phyloP scores from a whole-genome alignment of 2,797 vertebrate species.

The Enteromius anoplus region DNA sequence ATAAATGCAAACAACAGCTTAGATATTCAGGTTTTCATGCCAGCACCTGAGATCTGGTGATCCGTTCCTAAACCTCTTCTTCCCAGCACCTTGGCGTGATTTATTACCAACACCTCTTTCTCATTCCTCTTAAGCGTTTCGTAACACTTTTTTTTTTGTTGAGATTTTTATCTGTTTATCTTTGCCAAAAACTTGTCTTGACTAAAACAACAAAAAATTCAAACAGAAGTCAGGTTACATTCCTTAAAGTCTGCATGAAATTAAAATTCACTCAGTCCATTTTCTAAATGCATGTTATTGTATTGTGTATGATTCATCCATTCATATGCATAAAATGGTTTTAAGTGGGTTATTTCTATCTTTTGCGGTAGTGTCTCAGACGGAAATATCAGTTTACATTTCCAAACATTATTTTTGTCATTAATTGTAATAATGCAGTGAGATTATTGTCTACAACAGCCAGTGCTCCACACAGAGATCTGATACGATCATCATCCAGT shows the following conservation, averaged over 20 bases:
- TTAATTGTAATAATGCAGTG: too few species aligned
- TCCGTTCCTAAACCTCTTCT: neutral
- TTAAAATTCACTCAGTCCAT: neutral
- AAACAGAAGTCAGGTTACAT: neutral
- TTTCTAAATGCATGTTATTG: neutral
- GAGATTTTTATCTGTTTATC: constrained; percentile 71
- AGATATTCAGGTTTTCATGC: constrained; percentile 1
- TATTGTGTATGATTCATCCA: neutral
- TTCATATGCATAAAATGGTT: neutral
- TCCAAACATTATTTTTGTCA: too few species aligned
- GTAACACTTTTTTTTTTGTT: constrained; percentile 67
- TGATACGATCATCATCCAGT: too few species aligned
- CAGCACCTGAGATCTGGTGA: neutral
- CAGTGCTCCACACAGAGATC: too few species aligned
- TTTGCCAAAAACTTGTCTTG: constrained; percentile 31
- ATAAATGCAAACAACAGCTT: neutral
- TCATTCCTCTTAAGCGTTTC: constrained; percentile 67
- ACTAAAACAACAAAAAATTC: neutral
- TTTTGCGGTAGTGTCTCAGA: too few species aligned
- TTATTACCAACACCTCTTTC: constrained; percentile 59
- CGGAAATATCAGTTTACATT: too few species aligned
- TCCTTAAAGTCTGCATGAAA: constrained; percentile 10
- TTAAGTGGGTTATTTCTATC: too few species aligned
- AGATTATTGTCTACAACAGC: too few species aligned
- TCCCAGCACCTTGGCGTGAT: constrained; percentile 37